Evolutionary conservation across 2,113 vertebrate genomes (phyloP).

Genomic region (Raphicerus campestris): DNA sequence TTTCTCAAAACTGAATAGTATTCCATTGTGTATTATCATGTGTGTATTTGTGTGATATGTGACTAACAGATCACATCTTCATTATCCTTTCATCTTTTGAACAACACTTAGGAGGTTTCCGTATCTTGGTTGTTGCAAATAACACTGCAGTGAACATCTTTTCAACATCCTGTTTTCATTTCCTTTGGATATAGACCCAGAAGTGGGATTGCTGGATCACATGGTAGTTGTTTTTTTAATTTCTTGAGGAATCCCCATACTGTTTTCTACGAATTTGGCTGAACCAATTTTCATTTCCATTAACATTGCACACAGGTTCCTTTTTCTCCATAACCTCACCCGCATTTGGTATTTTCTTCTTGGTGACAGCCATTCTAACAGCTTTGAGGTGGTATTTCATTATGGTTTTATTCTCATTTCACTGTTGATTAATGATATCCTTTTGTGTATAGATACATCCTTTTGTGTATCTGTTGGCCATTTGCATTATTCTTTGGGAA

Average conservation of each 20-base stretch:
- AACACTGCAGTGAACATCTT: neutral
- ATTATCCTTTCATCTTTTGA: neutral
- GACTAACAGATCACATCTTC: neutral
- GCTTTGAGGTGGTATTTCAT: neutral
- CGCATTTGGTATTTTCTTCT: neutral
- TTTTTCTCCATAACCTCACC: neutral
- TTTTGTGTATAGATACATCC: neutral
- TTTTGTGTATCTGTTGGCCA: neutral
- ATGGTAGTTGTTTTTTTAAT: neutral
- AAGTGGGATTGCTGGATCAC: neutral
- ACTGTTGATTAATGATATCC: neutral
- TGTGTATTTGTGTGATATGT: neutral
- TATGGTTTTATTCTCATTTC: neutral
- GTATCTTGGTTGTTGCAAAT: neutral
- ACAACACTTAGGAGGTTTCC: neutral
- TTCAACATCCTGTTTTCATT: neutral
- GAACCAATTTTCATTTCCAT: neutral
- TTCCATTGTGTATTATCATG: neutral
- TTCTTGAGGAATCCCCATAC: neutral
- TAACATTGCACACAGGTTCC: neutral
- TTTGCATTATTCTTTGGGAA: neutral
- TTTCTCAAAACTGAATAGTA: neutral
- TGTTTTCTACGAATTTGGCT: neutral
- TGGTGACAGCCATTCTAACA: neutral
- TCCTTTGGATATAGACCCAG: neutral